Evolutionary conservation across 2,888 invertebrate species (phyloP), one percentile per base, ranked within the genome.

Genomic region (Diarsia dahlii): DNA sequence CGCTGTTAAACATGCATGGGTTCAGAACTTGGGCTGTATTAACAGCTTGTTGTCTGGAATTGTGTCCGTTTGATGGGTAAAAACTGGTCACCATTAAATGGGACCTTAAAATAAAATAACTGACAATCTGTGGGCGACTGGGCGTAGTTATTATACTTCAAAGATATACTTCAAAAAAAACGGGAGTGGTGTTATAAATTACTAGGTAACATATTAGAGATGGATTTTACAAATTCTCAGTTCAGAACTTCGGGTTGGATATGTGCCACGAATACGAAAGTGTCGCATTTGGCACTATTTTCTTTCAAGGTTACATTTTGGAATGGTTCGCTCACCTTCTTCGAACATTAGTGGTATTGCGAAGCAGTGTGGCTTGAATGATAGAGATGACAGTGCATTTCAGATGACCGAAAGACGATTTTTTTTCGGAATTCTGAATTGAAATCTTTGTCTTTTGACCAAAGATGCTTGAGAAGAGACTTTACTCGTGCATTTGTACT

Each of bases 251-350:
- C 23, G 18, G 13, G 39, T 68, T 79, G 67, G 63, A 77, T 63
- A 58, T 52, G 58, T 79, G 78, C 79, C 79, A 82, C 12, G 50
- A 56, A 64, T 77, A 80, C 34, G 23, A n/a, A 73, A 54, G 34
- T 48, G 50, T 82, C 56, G 58, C 67, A 34, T 82, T 77, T 50
- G 82, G 78, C 23, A 76, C 52, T 46, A 62, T 64, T 77, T 82
- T 77, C 62, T 64, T 34, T 39, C 64, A 79, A 82, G 77, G 56
- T 64, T 52, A 39, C 46, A 54, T 39, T 68, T 52, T 2, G 28
- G 18, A 54, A 60, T n/a, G 34, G 71, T 23, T 34, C n/a, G 45
- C 23, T 68, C 78, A 69, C 64, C 58, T 78, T 81, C 45, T 65
- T n/a, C 15, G 50, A 70, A 45, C 18, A 63, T 69, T 39, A 60